Conservation (phyloP, 2,113 vertebrate genomes). For the Sinocyclocheilus anshuiensis region DNA sequence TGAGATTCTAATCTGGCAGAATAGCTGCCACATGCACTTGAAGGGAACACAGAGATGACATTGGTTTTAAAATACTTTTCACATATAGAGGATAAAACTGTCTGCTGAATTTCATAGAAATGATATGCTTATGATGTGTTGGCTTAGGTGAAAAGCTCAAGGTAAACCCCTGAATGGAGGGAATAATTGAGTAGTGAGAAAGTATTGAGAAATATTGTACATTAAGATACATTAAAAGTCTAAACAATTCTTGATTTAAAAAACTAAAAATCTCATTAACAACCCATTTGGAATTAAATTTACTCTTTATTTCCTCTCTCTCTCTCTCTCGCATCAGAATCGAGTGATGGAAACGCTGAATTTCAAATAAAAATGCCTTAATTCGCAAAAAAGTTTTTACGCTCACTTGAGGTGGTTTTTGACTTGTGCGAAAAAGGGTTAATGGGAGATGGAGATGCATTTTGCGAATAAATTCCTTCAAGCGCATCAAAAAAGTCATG, state of each 20-base stretch:
- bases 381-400: too few species aligned
- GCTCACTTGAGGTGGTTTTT: too few species aligned
- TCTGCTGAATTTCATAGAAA: background rate
- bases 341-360: too few species aligned
- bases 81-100: conserved; percentile 7
- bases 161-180: background rate
- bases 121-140: background rate
- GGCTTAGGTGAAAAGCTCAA: background rate
- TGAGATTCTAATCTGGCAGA: conserved; percentile 9
- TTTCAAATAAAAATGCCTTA: too few species aligned
- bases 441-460: too few species aligned
- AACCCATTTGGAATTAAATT: too few species aligned
- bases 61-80: conserved; percentile 3
- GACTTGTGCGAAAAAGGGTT: too few species aligned
- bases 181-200: background rate
- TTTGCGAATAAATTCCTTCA: too few species aligned
- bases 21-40: conserved; percentile 3
- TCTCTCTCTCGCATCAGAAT: too few species aligned
- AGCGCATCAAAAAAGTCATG: too few species aligned
- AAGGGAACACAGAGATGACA: background rate
- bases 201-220: too few species aligned
- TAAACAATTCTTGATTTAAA: background rate
- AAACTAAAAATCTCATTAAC: background rate
- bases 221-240: background rate
- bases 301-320: too few species aligned